These are phyloP conservation scores for Diprion similis DNA, from an alignment of 1,140 invertebrate species.

Conservation along the genomic window DNA sequence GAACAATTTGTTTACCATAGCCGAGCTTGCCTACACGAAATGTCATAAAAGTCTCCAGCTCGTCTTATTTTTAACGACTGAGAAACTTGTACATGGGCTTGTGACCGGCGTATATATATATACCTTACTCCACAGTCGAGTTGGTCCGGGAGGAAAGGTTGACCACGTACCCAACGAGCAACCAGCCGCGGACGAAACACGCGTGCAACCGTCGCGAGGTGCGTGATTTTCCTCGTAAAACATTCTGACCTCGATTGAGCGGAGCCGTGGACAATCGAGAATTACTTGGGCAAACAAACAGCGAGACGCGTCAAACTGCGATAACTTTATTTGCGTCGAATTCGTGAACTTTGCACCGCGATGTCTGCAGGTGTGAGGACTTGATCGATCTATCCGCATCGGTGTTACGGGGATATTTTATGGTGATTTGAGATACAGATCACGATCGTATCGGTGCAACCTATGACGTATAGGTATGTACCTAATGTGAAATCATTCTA, in stretches of 20 bases:
- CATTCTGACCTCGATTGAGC: conserved; percentile 1
- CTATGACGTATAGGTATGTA: no score
- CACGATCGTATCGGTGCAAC: no score
- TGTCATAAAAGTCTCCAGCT: neutral
- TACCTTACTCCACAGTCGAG: neutral
- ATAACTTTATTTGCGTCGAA: conserved; percentile 8
- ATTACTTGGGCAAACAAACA: conserved; percentile 2
- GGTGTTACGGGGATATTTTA: no score
- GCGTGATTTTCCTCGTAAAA: conserved; percentile 5
- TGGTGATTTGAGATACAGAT: no score
- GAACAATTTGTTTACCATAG: conserved; percentile 8
- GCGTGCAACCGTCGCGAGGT: neutral
- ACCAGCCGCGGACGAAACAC: neutral
- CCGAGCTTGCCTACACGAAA: neutral
- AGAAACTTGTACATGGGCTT: neutral
- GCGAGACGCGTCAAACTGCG: neutral
- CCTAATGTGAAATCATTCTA: no score
- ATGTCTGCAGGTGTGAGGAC: no score
- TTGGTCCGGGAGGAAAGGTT: conserved; percentile 3
- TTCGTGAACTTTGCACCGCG: neutral
- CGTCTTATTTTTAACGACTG: conserved; percentile 2
- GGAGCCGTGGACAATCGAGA: neutral
- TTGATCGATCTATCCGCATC: no score
- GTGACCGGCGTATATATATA: neutral
- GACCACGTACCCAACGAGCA: neutral